Evolutionary conservation across 2,113 vertebrate species (phyloP).

Genomic region (Zosterops hypoxanthus): DNA sequence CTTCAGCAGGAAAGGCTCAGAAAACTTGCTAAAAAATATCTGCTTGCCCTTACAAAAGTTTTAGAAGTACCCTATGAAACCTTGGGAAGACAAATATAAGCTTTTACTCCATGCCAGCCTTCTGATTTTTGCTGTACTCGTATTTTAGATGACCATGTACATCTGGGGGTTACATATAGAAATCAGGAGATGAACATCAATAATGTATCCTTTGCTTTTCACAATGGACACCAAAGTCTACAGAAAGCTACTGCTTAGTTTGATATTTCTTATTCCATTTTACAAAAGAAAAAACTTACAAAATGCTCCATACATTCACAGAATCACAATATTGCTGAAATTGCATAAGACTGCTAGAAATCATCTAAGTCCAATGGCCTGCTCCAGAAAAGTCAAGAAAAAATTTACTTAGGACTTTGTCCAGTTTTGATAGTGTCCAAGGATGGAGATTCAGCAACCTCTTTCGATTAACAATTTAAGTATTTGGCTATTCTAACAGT

Average conservation of each 20-base stretch:
- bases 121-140: not conserved
- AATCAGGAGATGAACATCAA: not conserved
- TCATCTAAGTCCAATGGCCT: not conserved
- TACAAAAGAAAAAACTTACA: not conserved
- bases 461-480: not conserved
- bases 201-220: not conserved
- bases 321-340: not conserved
- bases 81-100: not conserved
- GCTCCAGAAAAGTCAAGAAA: not conserved
- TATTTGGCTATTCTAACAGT: not conserved
- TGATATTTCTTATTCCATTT: not conserved
- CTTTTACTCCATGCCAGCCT: not conserved
- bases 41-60: not conserved
- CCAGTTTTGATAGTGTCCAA: not conserved
- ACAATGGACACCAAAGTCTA: not conserved
- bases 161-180: not conserved
- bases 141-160: not conserved
- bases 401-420: not conserved
- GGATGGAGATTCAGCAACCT: not conserved
- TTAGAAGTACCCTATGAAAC: not conserved
- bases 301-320: not conserved
- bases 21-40: not conserved
- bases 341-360: not conserved
- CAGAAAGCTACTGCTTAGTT: not conserved
- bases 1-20: not conserved